Evolutionary conservation across 2,797 vertebrate species (phyloP).

Genomic region (Falco columbarius): DNA sequence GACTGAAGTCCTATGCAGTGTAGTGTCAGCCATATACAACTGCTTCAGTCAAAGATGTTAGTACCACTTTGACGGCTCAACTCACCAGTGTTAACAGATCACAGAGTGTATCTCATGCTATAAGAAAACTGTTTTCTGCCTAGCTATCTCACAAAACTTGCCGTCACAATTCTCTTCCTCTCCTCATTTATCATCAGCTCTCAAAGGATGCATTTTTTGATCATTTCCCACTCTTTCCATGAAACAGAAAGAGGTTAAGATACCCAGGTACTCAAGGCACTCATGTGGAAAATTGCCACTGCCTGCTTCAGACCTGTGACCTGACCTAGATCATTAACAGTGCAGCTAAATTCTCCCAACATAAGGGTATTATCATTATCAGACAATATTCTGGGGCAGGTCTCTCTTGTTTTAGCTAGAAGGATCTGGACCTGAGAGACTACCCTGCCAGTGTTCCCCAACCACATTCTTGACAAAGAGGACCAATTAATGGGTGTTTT

Average conservation of each 20-base stretch:
- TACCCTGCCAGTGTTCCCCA: neutral
- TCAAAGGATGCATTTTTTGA: neutral
- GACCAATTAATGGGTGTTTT: neutral
- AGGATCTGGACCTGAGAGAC: neutral
- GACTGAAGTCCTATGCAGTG: neutral
- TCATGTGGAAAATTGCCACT: neutral
- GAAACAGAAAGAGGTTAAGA: neutral
- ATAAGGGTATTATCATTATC: neutral
- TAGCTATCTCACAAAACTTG: neutral
- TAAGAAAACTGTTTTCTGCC: neutral
- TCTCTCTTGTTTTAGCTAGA: neutral
- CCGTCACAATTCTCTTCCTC: neutral
- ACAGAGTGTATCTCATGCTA: neutral
- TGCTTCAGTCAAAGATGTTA: neutral
- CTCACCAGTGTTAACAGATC: neutral
- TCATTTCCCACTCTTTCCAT: neutral
- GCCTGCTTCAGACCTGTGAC: neutral
- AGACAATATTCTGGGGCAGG: neutral
- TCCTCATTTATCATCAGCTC: neutral
- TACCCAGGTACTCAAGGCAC: neutral
- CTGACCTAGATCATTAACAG: neutral
- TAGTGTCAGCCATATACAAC: neutral
- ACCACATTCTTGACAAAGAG: neutral
- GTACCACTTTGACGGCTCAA: neutral
- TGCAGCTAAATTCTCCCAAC: neutral